Evolutionary conservation across 2,888 invertebrate species (phyloP).

Genomic region (Stenchaetothrips biformis): DNA sequence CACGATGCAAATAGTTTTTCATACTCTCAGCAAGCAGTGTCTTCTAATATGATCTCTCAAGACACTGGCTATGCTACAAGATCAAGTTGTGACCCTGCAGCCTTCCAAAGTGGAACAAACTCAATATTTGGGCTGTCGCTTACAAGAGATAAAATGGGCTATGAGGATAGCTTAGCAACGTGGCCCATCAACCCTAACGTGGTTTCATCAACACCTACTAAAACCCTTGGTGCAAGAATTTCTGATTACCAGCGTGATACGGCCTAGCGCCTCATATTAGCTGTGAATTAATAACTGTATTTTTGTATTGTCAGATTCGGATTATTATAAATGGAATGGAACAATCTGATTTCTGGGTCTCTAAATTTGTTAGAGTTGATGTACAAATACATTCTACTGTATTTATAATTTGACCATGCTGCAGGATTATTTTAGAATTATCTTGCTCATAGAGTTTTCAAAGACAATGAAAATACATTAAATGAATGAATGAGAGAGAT

Average conservation of each 20-base stretch:
- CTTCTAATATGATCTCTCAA: conserved; percentile 11
- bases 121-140: neutral
- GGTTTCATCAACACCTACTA: neutral
- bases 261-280: neutral
- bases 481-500: neutral
- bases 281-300: neutral
- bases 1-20: neutral
- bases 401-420: neutral
- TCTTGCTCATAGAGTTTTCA: no score
- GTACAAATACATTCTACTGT: neutral
- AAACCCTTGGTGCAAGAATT: neutral
- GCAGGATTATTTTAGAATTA: neutral
- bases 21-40: conserved; percentile 8
- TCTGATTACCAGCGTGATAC: conserved; percentile 11
- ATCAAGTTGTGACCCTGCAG: neutral
- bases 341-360: no score
- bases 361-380: neutral
- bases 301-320: neutral
- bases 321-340: neutral
- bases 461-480: neutral
- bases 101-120: conserved; percentile 10
- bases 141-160: conserved; percentile 14
- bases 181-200: conserved; percentile 4
- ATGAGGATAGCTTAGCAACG: conserved; percentile 3
- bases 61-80: conserved; percentile 1